Evolutionary conservation across 2,888 invertebrate species (phyloP), one percentile per base, ranked within the genome.

Genomic region (Tyria jacobaeae): DNA sequence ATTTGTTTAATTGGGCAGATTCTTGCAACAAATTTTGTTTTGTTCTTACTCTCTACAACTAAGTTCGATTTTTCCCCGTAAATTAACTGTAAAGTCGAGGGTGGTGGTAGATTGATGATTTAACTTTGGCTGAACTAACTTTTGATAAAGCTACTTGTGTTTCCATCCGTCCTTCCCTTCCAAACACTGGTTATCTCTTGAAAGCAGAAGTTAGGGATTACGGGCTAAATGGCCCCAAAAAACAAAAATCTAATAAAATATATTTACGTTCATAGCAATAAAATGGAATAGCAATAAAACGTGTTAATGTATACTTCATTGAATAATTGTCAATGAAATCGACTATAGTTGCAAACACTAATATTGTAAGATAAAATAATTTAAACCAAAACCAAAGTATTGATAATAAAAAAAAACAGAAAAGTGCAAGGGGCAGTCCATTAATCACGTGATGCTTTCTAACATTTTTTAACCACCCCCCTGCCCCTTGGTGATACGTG

Each of bases 1-100:
- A 71, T 64, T 66, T 52, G 52, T 63, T 67, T 61, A 73, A 73
- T 73, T 64, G 34, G 47, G n/a, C 7, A 35, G 37, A 56, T 56
- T 56, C 34, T 21, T 48, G 15, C 15, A 25, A 34, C 3, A 15
- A 52, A 52, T 17, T 15, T 53, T 39, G 24, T 25, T 27, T 39
- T 27, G 17, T 53, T n/a, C 27, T 39, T 39, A 2, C 53, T 53
- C n/a, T 0, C 1, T 15, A 24, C 17, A 1, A 24, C n/a, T 34
- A 35, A 15, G 12, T 51, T 35, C n/a, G 9, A 17, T 52, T 48
- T 48, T 48, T 35, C 21, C 15, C 3, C 21, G 21, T 35, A 24
- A 17, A 52, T 52, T 37, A 37, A 14, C 24, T 51, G 15, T 35
- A 35, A 6, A 52, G 35, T 52, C 9, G 12, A 37, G 12, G 21